Evolutionary conservation across 2,797 vertebrate species (phyloP).

Genomic region (Mormyrops attenuatus): DNA sequence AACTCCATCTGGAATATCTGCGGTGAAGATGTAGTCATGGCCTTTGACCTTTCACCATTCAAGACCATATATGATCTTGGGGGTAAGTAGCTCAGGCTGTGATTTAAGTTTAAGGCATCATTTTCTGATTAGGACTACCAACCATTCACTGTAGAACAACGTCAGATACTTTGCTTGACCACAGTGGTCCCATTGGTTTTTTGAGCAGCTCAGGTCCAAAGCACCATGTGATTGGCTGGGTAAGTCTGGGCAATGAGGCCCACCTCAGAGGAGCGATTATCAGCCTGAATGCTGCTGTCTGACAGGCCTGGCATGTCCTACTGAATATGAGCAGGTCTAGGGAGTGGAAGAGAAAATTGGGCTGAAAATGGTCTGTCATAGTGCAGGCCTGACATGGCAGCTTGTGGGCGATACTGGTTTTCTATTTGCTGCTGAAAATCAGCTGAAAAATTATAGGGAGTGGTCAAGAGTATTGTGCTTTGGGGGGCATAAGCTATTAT

Average conservation of each 20-base stretch:
- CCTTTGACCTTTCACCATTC: slow-evolving; percentile 28
- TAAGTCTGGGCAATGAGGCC: neutral
- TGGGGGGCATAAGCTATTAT: neutral
- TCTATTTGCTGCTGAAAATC: neutral
- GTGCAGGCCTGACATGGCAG: neutral
- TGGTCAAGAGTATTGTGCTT: neutral
- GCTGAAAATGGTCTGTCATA: neutral
- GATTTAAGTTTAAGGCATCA: neutral
- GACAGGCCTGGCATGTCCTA: neutral
- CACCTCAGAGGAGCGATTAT: neutral
- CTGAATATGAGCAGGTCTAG: neutral
- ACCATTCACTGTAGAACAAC: neutral
- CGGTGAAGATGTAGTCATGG: slow-evolving; percentile 30
- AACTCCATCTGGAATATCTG: slow-evolving; percentile 54
- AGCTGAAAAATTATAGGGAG: neutral
- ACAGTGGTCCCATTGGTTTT: neutral
- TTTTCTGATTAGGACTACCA: neutral
- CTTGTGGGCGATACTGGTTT: neutral
- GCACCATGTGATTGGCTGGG: neutral
- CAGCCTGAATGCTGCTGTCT: neutral
- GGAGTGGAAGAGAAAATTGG: neutral
- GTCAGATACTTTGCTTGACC: neutral
- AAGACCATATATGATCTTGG: slow-evolving; percentile 44
- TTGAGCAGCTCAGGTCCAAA: neutral
- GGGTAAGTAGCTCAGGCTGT: slow-evolving; percentile 31